These are phyloP conservation scores for Xenopus tropicalis DNA, from an alignment of 2,113 vertebrate species.

Conservation along the genomic window DNA sequence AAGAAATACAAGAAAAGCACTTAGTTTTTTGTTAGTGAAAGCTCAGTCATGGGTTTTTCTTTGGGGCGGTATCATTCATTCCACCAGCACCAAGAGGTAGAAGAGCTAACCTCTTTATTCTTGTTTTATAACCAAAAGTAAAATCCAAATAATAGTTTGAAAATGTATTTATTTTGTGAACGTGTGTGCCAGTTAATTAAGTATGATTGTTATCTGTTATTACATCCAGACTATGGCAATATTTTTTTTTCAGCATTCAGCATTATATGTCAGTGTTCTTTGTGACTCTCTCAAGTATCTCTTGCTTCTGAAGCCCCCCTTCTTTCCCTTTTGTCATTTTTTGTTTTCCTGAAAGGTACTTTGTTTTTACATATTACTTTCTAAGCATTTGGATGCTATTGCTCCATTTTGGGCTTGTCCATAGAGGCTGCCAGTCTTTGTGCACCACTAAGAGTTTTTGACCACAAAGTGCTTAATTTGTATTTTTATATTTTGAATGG, in stretches of 20 bases:
- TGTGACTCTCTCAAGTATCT: too few relatives aligned
- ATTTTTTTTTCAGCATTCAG: neutral
- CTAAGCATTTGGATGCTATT: too few relatives aligned
- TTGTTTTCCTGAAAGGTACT: too few relatives aligned
- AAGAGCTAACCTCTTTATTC: neutral
- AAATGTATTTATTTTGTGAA: slow-evolving; percentile 19
- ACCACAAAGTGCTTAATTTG: too few relatives aligned
- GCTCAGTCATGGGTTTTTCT: neutral
- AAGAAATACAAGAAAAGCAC: slow-evolving; percentile 21
- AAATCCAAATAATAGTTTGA: slow-evolving; percentile 5
- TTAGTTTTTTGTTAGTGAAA: slow-evolving; percentile 12
- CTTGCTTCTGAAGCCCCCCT: too few relatives aligned
- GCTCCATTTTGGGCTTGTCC: too few relatives aligned
- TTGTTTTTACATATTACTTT: too few relatives aligned
- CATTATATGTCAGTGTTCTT: too few relatives aligned
- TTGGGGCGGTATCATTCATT: neutral
- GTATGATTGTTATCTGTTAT: neutral
- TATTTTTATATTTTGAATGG: too few relatives aligned
- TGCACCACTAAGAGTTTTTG: too few relatives aligned
- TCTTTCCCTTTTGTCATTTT: too few relatives aligned
- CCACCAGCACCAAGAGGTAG: neutral
- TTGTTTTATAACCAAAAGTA: slow-evolving; percentile 29
- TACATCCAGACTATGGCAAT: neutral
- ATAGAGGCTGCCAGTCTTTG: too few relatives aligned
- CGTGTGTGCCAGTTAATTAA: neutral